Percentiles rank a stretch among this genome's conserved stretches.
Evolutionary conservation across 2,797 vertebrate genomes (phyloP).

Genomic region (Brachyalestes nurse): DNA sequence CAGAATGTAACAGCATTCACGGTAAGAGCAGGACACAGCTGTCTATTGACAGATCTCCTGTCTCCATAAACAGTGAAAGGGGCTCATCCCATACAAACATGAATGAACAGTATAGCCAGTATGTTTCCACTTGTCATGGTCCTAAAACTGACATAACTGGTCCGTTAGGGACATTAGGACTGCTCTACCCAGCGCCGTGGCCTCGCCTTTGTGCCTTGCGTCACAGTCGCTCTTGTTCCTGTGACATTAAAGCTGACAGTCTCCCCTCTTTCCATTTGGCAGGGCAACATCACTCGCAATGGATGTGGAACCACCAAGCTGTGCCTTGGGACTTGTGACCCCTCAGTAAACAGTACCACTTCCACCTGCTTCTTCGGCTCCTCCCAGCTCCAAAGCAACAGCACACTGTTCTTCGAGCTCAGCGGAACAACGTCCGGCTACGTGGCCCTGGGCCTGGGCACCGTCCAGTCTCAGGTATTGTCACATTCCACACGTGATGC

Average conservation of each 20-base stretch:
- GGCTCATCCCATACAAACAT: too few species aligned
- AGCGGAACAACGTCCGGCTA: neutral
- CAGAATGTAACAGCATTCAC: neutral
- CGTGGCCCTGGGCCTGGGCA: conserved; percentile 20
- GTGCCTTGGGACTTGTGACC: neutral
- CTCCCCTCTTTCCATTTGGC: neutral
- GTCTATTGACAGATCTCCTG: neutral
- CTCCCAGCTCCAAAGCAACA: neutral
- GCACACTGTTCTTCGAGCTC: neutral
- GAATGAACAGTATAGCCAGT: too few species aligned
- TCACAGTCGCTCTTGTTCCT: too few species aligned
- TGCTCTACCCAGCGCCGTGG: too few species aligned
- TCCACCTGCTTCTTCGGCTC: conserved; percentile 3
- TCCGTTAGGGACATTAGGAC: too few species aligned
- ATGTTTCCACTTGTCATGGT: too few species aligned
- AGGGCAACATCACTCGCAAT: neutral
- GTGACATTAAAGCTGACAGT: neutral
- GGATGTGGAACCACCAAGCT: neutral
- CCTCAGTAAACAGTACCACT: neutral
- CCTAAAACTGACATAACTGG: too few species aligned
- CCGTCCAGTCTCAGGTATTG: neutral
- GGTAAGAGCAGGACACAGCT: neutral
- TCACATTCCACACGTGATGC: neutral
- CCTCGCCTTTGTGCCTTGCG: too few species aligned
- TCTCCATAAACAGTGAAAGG: neutral